phyloP scores from a whole-genome alignment of 2,888 invertebrate species.

The Campoplex capitator region DNA sequence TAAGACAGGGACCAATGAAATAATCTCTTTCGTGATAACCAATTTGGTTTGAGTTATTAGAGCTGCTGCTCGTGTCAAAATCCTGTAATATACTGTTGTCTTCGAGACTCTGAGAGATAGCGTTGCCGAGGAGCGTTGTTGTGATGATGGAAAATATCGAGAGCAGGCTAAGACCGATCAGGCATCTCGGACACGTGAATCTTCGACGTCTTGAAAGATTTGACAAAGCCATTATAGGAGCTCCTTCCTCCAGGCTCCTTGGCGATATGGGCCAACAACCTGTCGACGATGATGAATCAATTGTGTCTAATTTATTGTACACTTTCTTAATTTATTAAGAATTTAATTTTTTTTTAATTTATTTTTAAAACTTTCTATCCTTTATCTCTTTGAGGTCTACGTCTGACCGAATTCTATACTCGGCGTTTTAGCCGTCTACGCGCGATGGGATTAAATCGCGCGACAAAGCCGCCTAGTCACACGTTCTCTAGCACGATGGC shows the following conservation, averaged over 20 bases:
- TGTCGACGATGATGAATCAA: conserved; percentile 63
- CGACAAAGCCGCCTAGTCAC: conserved; percentile 10
- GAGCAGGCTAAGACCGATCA: conserved; percentile 55
- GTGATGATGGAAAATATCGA: conserved; percentile 63
- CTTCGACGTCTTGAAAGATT: conserved; percentile 25
- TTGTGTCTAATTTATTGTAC: conserved; percentile 42
- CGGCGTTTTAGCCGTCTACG: conserved; percentile 11
- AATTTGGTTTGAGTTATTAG: background rate
- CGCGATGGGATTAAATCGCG: conserved; percentile 30
- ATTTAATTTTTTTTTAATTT: background rate
- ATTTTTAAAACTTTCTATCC: conserved; percentile 11
- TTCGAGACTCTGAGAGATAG: conserved; percentile 70
- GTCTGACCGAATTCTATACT: background rate
- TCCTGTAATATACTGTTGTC: conserved; percentile 47
- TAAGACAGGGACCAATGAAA: conserved; percentile 81
- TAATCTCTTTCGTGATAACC: conserved; percentile 71
- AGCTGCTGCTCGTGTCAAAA: conserved; percentile 21
- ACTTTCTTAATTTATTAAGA: conserved; percentile 9
- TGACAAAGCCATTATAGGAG: conserved; percentile 33
- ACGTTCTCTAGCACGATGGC: conserved; percentile 31
- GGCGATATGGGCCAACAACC: conserved; percentile 56
- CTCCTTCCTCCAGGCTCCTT: conserved; percentile 48
- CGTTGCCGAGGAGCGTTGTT: conserved; percentile 70
- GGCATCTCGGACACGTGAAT: conserved; percentile 35
- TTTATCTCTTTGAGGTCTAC: too few species aligned